Evolutionary conservation across 2,888 invertebrate genomes (phyloP).

Genomic region (Scotopteryx bipunctaria): DNA sequence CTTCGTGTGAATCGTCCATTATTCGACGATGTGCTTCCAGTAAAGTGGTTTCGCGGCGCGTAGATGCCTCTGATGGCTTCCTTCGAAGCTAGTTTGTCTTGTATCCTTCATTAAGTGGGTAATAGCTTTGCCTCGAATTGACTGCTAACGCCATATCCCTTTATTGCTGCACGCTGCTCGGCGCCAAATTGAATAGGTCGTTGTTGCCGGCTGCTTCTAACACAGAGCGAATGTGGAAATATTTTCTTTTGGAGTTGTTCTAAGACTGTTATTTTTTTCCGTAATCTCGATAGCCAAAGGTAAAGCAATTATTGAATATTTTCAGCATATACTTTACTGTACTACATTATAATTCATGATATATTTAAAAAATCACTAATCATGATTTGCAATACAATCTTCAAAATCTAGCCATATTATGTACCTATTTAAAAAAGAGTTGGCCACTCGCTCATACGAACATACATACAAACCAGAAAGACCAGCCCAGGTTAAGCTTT

Average conservation of each 20-base stretch:
- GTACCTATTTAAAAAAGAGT: no score
- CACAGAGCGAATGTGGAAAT: conserved; percentile 5
- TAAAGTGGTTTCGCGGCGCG: conserved; percentile 63
- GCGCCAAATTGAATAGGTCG: conserved; percentile 49
- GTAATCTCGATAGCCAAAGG: no score
- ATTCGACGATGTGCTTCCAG: conserved; percentile 51
- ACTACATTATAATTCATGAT: no score
- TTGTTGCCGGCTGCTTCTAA: conserved; percentile 28
- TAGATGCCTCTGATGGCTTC: conserved; percentile 64
- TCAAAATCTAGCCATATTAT: no score
- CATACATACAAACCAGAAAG: no score
- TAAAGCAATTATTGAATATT: no score
- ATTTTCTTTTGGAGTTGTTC: conserved; percentile 1
- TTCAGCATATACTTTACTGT: no score
- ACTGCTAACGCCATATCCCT: conserved; percentile 49
- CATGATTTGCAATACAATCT: no score
- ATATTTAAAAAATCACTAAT: no score
- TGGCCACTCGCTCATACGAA: no score
- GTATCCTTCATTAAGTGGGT: conserved; percentile 64
- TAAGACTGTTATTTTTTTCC: no score
- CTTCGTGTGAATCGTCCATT: conserved; percentile 9
- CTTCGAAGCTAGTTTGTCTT: conserved; percentile 64
- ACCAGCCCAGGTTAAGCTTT: conserved; percentile 15
- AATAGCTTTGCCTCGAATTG: conserved; percentile 58
- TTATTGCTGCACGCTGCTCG: conserved; percentile 39